Evolutionary conservation across 2,888 invertebrate species (phyloP).

Genomic region (Enchytraeus crypticus): DNA sequence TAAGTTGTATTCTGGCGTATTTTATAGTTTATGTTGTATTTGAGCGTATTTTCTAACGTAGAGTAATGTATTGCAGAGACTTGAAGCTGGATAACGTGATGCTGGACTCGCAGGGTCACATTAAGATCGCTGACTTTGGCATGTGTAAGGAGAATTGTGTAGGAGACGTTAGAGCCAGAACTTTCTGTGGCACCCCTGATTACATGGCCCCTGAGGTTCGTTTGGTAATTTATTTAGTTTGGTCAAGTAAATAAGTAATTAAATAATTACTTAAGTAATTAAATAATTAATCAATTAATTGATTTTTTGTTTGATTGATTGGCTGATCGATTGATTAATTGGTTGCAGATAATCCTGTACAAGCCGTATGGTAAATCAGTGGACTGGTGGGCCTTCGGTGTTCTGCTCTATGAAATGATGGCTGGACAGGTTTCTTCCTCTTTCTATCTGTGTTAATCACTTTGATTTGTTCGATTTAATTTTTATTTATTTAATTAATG

Average conservation of each 20-base stretch:
- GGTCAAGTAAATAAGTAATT: too few species aligned
- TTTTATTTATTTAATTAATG: neutral
- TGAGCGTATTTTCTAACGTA: neutral
- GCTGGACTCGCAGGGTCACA: slow-evolving; percentile 93
- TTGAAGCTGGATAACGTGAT: slow-evolving; percentile 95
- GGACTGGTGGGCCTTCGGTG: slow-evolving; percentile 99
- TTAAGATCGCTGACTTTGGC: slow-evolving; percentile 93
- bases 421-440: slow-evolving; percentile 49
- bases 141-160: slow-evolving; percentile 97
- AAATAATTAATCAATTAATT: neutral
- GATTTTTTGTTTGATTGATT: neutral
- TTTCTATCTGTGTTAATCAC: neutral
- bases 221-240: neutral
- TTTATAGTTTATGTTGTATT: neutral
- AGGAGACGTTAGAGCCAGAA: slow-evolving; percentile 74
- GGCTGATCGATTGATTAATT: neutral
- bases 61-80: slow-evolving; percentile 56
- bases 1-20: neutral
- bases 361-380: slow-evolving; percentile 94
- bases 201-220: slow-evolving; percentile 93
- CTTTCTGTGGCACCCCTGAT: slow-evolving; percentile 95
- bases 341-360: slow-evolving; percentile 81
- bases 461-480: slow-evolving; percentile 1
- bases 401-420: slow-evolving; percentile 78
- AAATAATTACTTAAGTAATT: too few species aligned